Percentiles rank a stretch among this genome's conserved stretches.
Evolutionary conservation across 2,888 invertebrate species (phyloP).

Genomic region (Philaethria dido): DNA sequence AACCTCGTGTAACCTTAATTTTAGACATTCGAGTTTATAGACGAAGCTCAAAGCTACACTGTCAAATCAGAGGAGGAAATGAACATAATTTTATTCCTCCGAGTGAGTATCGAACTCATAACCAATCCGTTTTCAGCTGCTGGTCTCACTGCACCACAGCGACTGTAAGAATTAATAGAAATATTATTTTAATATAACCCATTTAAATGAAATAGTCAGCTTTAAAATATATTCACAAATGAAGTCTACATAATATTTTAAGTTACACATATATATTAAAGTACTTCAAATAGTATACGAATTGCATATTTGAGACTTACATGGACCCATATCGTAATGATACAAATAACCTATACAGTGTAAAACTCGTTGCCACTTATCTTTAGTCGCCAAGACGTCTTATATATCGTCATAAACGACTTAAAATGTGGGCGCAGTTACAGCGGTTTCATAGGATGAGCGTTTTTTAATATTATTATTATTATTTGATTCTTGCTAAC

Average conservation of each 20-base stretch:
- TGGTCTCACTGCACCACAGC: too few relatives aligned
- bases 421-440: slow-evolving; percentile 48
- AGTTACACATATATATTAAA: not conserved
- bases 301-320: slow-evolving; percentile 18
- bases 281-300: slow-evolving; percentile 14
- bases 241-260: not conserved
- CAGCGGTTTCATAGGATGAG: slow-evolving; percentile 27
- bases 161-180: too few relatives aligned
- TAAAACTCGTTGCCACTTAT: slow-evolving; percentile 65
- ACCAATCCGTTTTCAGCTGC: too few relatives aligned
- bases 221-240: not conserved
- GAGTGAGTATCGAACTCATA: too few relatives aligned
- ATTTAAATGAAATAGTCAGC: not conserved
- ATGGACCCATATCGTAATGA: slow-evolving; percentile 32
- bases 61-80: too few relatives aligned
- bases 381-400: slow-evolving; percentile 61
- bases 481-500: too few relatives aligned
- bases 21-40: too few relatives aligned
- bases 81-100: too few relatives aligned
- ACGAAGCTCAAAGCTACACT: too few relatives aligned
- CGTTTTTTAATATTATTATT: slow-evolving; percentile 6
- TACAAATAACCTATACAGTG: slow-evolving; percentile 52
- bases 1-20: too few relatives aligned
- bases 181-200: not conserved
- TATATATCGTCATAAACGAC: slow-evolving; percentile 67